Evolutionary conservation across 2,113 vertebrate species (phyloP).

Genomic region (Campylomormyrus tamandua): DNA sequence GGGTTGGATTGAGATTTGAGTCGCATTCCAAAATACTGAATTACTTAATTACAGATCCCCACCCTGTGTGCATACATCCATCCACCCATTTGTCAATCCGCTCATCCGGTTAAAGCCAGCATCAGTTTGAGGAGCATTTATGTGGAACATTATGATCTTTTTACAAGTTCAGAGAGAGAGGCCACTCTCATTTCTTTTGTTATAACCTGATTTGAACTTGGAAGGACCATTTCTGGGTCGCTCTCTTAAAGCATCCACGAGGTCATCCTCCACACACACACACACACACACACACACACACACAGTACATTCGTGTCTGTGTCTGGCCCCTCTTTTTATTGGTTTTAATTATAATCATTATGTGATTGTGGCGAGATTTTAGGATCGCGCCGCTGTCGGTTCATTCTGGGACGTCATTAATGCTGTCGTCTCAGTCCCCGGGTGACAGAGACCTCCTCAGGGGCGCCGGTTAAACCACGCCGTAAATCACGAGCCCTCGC

Average conservation of each 20-base stretch:
- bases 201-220: conserved; percentile 5
- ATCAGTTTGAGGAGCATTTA: not conserved
- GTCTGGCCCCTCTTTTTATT: not conserved
- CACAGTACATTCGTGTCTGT: not conserved
- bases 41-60: not conserved
- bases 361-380: conserved; percentile 1
- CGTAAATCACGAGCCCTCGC: not conserved
- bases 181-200: not conserved
- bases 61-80: not conserved
- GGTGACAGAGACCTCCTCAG: not conserved
- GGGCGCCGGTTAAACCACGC: not conserved
- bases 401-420: not conserved
- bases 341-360: conserved; percentile 3
- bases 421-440: not conserved
- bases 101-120: not conserved
- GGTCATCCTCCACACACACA: not conserved
- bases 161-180: not conserved
- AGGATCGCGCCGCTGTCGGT: not conserved
- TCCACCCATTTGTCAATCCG: not conserved
- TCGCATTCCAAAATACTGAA: not conserved
- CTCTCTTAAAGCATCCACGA: not conserved
- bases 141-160: not conserved
- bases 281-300: not conserved
- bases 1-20: not conserved
- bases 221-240: not conserved